These are phyloP conservation scores for Chaetodon trifascialis DNA, from an alignment of 2,113 vertebrate species.

Conservation along the genomic window DNA sequence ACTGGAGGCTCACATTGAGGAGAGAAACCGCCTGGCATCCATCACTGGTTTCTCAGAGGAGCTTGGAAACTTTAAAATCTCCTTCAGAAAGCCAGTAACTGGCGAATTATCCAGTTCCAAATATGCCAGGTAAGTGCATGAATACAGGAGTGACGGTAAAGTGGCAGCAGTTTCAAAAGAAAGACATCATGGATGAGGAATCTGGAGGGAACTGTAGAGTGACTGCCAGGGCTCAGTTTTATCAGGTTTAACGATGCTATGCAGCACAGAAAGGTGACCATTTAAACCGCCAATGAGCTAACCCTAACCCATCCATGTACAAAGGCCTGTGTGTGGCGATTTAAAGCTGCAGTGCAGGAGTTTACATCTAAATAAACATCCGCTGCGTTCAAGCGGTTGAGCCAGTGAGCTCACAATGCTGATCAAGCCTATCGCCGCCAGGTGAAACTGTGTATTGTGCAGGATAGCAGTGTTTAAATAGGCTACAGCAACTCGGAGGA, in stretches of 20 bases:
- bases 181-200: too few species aligned
- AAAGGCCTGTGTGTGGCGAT: neutral
- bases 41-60: slow-evolving; percentile 89
- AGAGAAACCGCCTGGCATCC: slow-evolving; percentile 82
- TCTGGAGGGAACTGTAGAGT: too few species aligned
- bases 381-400: too few species aligned
- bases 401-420: too few species aligned
- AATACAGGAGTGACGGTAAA: slow-evolving; percentile 2
- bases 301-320: neutral
- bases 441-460: too few species aligned
- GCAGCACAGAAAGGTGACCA: neutral
- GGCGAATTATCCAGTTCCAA: slow-evolving; percentile 79
- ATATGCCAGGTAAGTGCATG: slow-evolving; percentile 87
- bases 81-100: slow-evolving; percentile 86
- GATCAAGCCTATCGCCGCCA: too few species aligned
- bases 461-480: too few species aligned
- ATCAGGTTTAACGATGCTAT: neutral
- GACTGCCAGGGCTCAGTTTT: neutral
- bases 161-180: too few species aligned
- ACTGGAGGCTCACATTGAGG: slow-evolving; percentile 85
- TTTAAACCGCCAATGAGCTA: neutral
- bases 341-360: neutral
- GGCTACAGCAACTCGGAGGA: too few species aligned
- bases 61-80: slow-evolving; percentile 91
- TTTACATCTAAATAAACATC: too few species aligned